Evolutionary conservation across 2,888 invertebrate genomes (phyloP).

Genomic region (Pachydiplax longipennis): DNA sequence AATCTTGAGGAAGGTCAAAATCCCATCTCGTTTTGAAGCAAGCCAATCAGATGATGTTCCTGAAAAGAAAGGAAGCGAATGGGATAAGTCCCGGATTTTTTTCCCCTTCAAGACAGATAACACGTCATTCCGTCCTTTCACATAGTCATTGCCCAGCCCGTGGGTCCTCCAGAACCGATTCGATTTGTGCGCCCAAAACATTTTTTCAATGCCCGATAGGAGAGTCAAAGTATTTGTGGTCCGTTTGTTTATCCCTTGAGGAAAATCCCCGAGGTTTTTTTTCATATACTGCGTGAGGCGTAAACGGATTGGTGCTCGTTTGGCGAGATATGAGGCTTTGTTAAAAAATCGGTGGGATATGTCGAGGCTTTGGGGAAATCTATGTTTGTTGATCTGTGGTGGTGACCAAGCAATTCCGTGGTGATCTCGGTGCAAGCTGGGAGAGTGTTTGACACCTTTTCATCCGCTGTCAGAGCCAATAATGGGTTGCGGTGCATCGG

Average conservation of each 20-base stretch:
- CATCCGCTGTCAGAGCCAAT: not conserved
- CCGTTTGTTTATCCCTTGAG: not conserved
- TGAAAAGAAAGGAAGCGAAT: not conserved
- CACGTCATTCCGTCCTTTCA: conserved; percentile 15
- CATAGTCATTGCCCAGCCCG: not conserved
- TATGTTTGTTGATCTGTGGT: not conserved
- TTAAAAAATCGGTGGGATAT: not conserved
- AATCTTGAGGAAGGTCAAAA: conserved; percentile 40
- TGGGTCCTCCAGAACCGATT: not conserved
- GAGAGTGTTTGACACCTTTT: not conserved
- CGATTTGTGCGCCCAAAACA: conserved; percentile 8
- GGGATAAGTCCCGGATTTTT: not conserved
- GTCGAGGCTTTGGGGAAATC: not conserved
- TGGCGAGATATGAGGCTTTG: not conserved
- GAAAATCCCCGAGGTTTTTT: not conserved
- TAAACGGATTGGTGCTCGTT: not conserved
- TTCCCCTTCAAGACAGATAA: conserved; percentile 23
- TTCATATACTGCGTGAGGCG: not conserved
- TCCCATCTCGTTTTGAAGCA: conserved; percentile 30
- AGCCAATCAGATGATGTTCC: conserved; percentile 14
- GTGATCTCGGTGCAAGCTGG: not conserved
- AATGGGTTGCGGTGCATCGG: no score
- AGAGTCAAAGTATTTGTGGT: not conserved
- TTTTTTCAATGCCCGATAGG: not conserved
- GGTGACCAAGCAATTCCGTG: not conserved